Evolutionary conservation across 2,797 vertebrate species (phyloP).

Genomic region (Pristis pectinata): DNA sequence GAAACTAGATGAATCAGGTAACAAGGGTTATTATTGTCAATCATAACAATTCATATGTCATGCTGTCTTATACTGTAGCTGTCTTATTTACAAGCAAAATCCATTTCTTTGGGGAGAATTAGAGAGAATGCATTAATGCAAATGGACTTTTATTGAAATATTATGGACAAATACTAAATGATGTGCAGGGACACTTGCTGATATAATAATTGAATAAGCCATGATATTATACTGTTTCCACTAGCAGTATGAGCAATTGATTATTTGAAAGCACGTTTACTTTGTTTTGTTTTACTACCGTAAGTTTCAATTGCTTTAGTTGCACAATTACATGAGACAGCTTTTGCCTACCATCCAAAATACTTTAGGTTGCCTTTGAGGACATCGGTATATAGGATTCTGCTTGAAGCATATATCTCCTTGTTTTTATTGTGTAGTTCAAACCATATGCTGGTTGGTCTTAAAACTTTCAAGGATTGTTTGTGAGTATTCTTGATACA

Average conservation of each 20-base stretch:
- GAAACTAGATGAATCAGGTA: slow-evolving; percentile 58
- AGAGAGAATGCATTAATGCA: not conserved
- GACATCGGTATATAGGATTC: not conserved
- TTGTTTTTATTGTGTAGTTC: not conserved
- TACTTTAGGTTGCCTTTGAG: not conserved
- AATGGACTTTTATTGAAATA: not conserved
- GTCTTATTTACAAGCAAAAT: not conserved
- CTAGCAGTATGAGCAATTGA: not conserved
- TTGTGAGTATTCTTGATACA: not conserved
- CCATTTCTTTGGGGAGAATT: not conserved
- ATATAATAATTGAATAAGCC: not conserved
- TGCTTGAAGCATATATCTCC: not conserved
- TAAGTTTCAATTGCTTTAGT: not conserved
- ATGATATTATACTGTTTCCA: not conserved
- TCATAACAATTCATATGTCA: not conserved
- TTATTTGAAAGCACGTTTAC: not conserved
- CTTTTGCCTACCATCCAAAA: not conserved
- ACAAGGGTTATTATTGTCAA: slow-evolving; percentile 33
- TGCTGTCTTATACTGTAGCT: not conserved
- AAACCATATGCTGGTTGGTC: not conserved
- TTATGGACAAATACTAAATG: not conserved
- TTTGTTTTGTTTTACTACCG: not conserved
- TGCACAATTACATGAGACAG: not conserved
- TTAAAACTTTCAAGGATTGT: not conserved
- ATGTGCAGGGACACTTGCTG: not conserved